Percentiles rank a stretch among this genome's conserved stretches.
Evolutionary conservation across 1,140 invertebrate species (phyloP).

Genomic region (Drosophila guanche): DNA sequence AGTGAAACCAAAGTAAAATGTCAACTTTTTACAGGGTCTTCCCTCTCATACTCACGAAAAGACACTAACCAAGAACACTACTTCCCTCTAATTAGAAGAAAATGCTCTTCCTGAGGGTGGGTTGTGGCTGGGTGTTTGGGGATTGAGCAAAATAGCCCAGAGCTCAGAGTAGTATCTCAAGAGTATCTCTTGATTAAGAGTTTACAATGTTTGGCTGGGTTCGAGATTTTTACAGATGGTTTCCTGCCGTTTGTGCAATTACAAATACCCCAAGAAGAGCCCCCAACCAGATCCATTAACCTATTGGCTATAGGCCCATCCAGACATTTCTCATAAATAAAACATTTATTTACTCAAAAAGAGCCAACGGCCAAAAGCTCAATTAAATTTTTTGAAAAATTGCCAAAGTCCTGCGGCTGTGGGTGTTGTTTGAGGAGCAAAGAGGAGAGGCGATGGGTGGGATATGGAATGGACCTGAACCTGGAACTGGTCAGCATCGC

Average conservation of each 20-base stretch:
- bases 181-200: slow-evolving; percentile 67
- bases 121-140: too few species aligned
- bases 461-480: not conserved
- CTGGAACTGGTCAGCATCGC: slow-evolving; percentile 25
- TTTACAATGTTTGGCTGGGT: slow-evolving; percentile 57
- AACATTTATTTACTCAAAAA: slow-evolving; percentile 76
- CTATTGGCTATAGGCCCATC: slow-evolving; percentile 11
- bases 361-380: slow-evolving; percentile 64
- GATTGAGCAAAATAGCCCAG: slow-evolving; percentile 25
- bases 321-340: slow-evolving; percentile 64
- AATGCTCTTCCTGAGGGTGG: slow-evolving; percentile 34
- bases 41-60: not conserved
- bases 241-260: slow-evolving; percentile 61
- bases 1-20: slow-evolving; percentile 45
- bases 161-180: too few species aligned
- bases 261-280: slow-evolving; percentile 15
- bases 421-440: not conserved
- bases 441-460: not conserved
- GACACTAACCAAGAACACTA: not conserved
- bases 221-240: slow-evolving; percentile 69
- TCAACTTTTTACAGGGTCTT: slow-evolving; percentile 39
- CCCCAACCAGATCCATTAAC: slow-evolving; percentile 1
- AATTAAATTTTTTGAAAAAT: slow-evolving; percentile 75
- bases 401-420: slow-evolving; percentile 25
- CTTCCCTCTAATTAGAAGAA: slow-evolving; percentile 66